Evolutionary conservation across 2,113 vertebrate genomes (phyloP).

Genomic region (Eubucco bourcierii): DNA sequence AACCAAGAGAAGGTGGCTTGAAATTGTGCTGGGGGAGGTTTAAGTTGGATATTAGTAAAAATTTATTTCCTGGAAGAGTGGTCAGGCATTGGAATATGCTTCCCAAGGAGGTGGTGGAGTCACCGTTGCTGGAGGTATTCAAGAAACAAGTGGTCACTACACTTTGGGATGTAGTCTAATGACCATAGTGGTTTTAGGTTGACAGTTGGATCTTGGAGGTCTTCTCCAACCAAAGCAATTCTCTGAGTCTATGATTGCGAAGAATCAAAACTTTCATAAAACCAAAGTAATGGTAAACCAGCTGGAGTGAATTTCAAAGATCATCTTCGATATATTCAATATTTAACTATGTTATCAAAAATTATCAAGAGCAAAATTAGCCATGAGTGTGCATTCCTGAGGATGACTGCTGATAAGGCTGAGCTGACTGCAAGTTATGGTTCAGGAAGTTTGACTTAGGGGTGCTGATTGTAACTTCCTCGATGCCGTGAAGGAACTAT

Average conservation of each 20-base stretch:
- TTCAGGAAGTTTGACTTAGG: constrained; percentile 29
- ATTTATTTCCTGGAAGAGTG: too few species aligned
- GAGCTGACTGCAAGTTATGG: background rate
- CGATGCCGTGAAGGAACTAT: background rate
- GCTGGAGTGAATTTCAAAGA: background rate
- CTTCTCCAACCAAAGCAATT: too few species aligned
- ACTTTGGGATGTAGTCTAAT: too few species aligned
- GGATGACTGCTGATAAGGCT: background rate
- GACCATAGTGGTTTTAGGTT: too few species aligned
- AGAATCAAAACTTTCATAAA: constrained; percentile 8
- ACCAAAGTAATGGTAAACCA: background rate
- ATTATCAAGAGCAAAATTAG: background rate
- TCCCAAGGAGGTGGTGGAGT: too few species aligned
- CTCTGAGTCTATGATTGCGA: background rate
- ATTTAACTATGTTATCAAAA: constrained; percentile 42
- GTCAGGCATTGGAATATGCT: too few species aligned
- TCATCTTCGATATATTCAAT: constrained; percentile 20
- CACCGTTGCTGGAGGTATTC: too few species aligned
- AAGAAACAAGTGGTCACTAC: too few species aligned
- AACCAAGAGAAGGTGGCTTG: too few species aligned
- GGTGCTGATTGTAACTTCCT: constrained; percentile 17
- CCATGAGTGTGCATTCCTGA: constrained; percentile 32
- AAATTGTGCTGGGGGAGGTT: too few species aligned
- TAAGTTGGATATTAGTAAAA: too few species aligned
- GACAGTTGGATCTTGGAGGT: too few species aligned